These are phyloP conservation scores for Amphimallon solstitiale DNA, from an alignment of 2,888 invertebrate species.

Conservation along the genomic window DNA sequence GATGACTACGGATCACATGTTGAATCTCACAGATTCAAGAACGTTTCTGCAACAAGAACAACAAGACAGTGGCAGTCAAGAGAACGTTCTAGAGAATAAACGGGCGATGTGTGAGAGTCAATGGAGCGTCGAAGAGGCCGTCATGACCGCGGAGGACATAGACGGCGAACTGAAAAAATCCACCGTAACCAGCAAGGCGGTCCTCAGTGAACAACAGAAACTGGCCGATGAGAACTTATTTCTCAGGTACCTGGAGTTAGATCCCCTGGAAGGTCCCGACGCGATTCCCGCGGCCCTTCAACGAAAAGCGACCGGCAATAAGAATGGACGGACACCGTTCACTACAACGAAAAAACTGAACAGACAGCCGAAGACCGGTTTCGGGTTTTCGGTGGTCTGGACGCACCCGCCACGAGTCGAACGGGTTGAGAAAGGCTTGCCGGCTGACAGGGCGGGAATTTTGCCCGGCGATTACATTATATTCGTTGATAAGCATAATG, in stretches of 20 bases:
- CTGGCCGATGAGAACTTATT: slow-evolving; percentile 78
- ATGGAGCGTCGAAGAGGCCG: slow-evolving; percentile 62
- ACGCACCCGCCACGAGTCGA: slow-evolving; percentile 88
- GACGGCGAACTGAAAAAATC: slow-evolving; percentile 36
- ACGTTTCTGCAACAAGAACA: slow-evolving; percentile 18
- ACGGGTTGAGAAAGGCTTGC: slow-evolving; percentile 81
- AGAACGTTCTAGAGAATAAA: slow-evolving; percentile 22
- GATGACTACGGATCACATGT: slow-evolving; percentile 48
- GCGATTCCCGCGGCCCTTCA: slow-evolving; percentile 67
- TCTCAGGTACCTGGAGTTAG: slow-evolving; percentile 79
- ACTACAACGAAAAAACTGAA: slow-evolving; percentile 77
- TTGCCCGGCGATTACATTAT: slow-evolving; percentile 88
- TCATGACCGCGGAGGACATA: slow-evolving; percentile 62
- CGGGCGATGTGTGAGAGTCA: slow-evolving; percentile 62
- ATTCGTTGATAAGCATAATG: slow-evolving; percentile 87
- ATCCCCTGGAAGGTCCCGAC: slow-evolving; percentile 76
- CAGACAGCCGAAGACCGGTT: slow-evolving; percentile 67
- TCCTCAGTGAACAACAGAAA: slow-evolving; percentile 46
- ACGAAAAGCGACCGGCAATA: slow-evolving; percentile 65
- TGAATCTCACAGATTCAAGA: slow-evolving; percentile 14
- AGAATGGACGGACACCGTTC: slow-evolving; percentile 82
- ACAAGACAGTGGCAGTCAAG: slow-evolving; percentile 29
- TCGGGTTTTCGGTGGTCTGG: slow-evolving; percentile 90
- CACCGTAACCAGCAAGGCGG: slow-evolving; percentile 56
- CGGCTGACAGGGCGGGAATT: slow-evolving; percentile 85